Base-by-base conservation (phyloP, 2,113 vertebrate species). In the Notarius lentiginosus region DNA sequence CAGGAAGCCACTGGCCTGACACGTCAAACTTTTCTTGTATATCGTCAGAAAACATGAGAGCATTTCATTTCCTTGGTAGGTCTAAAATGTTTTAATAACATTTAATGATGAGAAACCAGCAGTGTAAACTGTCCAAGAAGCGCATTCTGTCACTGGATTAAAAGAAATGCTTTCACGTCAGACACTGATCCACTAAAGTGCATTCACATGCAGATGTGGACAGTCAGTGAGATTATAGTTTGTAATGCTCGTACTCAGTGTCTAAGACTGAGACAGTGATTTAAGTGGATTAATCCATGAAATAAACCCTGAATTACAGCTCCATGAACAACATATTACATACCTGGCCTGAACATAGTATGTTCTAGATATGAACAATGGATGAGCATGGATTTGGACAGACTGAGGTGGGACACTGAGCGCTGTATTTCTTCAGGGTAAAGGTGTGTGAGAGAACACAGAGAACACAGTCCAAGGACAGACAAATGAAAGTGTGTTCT, bases 401-500 rank as follows among this genome's bases (percentile, higher is more conserved):
- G 61, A 22, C 55, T 22, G 79, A 66, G 27, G 18, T 68, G 22
- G 34, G 12, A 24, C n/a, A 80, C 20, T 55, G 22, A 70, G 70
- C 49, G 41, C 51, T 55, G 79, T 65, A 66, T 79, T 68, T 66
- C 49, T 73, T 47, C 73, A 84, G 51, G 60, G 14, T 66, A 55
- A 53, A 24, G 51, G 53, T 70, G 24, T 49, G 18, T 34, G 65
- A 56, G 55, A 12, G 14, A 56, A 56, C 41, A 41, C 41, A 49
- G 65, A 73, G 34, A 66, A 34, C 61, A 41, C 60, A 84, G 24
- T 30, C 49, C 76, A 41, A 82, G 80, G 81, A 84, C 68, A 84
- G 79, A 81, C 68, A 82, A 88, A 86, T 76, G 84, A 88, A 80
- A 83, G 72, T 53, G 77, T 27, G 79, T 55, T 66, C 9, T 79